Conservation (phyloP, 2,888 invertebrate genomes). For the Allophyes oxyacanthae region DNA sequence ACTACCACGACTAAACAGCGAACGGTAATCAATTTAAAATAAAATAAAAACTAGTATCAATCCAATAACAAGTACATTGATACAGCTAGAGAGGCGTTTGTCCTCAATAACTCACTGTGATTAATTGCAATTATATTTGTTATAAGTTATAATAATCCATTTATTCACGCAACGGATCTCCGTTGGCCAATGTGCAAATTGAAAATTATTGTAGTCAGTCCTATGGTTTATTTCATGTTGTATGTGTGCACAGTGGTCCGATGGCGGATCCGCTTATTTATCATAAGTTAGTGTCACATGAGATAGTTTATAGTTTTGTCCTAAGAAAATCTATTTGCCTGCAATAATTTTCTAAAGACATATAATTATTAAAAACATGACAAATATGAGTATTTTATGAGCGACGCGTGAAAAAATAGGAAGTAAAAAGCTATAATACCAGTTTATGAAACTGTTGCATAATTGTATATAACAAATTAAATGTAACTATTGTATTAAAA, state of each 20-base stretch:
- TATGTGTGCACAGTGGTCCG: background rate
- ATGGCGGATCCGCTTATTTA: slow-evolving; percentile 10
- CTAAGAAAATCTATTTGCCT: background rate
- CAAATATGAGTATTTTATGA: too few relatives aligned
- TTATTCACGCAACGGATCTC: slow-evolving; percentile 41
- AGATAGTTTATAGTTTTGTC: background rate
- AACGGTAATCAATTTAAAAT: slow-evolving; percentile 15
- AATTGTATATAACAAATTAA: too few relatives aligned
- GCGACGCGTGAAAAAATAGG: too few relatives aligned
- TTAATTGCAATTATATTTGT: slow-evolving; percentile 31
- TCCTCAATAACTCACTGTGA: slow-evolving; percentile 41
- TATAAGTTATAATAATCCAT: slow-evolving; percentile 41
- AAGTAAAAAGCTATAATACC: too few relatives aligned
- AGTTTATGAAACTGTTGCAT: too few relatives aligned
- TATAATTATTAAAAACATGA: background rate
- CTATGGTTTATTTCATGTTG: slow-evolving; percentile 29
- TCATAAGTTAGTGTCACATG: background rate
- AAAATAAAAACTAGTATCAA: slow-evolving; percentile 26
- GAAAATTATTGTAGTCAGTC: slow-evolving; percentile 53
- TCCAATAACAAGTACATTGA: slow-evolving; percentile 24
- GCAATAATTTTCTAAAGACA: background rate
- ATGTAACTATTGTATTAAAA: too few relatives aligned
- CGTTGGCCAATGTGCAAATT: slow-evolving; percentile 57
- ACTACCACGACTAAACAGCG: background rate
- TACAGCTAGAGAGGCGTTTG: slow-evolving; percentile 19